Base-by-base conservation (phyloP, 2,113 vertebrate species). In the Ochotona curzoniae region DNA sequence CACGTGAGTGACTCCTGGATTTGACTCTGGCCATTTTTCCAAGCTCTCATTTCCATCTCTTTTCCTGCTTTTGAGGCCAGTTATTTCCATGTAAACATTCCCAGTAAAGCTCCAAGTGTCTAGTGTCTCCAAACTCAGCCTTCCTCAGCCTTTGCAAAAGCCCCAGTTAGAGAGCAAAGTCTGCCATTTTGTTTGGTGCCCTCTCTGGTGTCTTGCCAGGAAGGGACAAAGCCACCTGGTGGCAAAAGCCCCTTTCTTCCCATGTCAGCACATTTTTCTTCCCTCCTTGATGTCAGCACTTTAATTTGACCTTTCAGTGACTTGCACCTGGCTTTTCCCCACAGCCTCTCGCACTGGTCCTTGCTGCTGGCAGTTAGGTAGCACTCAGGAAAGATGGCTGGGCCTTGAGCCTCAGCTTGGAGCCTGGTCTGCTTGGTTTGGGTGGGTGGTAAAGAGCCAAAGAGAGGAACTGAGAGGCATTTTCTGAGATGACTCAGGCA, bases 1-100 rank as follows among this genome's bases (percentile, higher is more conserved):
- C 7, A 0, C 7, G 28, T 73, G 28, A 49, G 28, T 73, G 49
- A 32, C n/a, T n/a, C 4, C n/a, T 26, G 17, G 2, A 17, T 21
- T 83, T 35, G 25, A n/a, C 8, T 32, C 18, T 57, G n/a, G 60
- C 23, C 25, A 18, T 73, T 26, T 84, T 61, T 80, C 54, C 23
- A 92, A 35, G 28, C 71, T 20, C 8, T 88, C n/a, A 35, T 28
- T 87, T 87, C 35, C 28, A 20, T 28, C 49, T 47, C 67, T 83
- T 35, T 64, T 15, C 49, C 49, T 49, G 15, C 12, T 49, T 61
- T 35, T 44, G 38, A 20, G 20, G 21, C 26, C 71, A 80, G 61
- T 54, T 5, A 23, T 74, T 32, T 74, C 44, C 25, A 76, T 8
- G 18, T 15, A 3, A 38, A 3, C 88, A 4, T 81, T 75, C 60